Conservation (phyloP, 2,113 vertebrate species). For the Paramisgurnus dabryanus region DNA sequence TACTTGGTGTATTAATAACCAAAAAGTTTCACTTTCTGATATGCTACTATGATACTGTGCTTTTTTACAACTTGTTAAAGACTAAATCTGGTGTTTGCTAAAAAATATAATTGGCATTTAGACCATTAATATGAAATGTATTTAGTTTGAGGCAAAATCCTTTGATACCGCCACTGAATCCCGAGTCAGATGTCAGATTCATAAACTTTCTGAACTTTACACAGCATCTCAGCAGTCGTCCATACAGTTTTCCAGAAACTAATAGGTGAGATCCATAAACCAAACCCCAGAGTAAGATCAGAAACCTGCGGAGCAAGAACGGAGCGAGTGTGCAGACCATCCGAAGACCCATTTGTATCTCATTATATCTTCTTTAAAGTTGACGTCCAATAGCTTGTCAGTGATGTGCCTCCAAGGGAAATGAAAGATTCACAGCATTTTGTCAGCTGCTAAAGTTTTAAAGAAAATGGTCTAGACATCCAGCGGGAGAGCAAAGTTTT, state of each 20-base stretch:
- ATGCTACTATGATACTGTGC: no score
- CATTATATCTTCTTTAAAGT: constrained; percentile 65
- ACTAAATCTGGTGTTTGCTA: neutral
- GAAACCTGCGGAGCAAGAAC: neutral
- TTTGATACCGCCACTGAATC: neutral
- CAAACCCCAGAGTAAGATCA: neutral
- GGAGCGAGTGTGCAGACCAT: constrained; percentile 33
- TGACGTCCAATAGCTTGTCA: constrained; percentile 57
- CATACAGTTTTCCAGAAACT: neutral
- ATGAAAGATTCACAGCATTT: constrained; percentile 71
- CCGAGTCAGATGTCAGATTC: neutral
- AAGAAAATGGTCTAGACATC: constrained; percentile 59
- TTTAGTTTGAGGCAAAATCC: neutral
- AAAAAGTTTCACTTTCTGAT: no score
- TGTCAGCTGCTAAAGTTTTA: constrained; percentile 69
- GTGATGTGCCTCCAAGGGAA: constrained; percentile 59
- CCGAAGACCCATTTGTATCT: constrained; percentile 66
- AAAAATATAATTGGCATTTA: neutral
- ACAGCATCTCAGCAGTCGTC: neutral
- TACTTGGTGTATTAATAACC: no score
- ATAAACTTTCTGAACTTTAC: neutral
- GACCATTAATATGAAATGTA: neutral
- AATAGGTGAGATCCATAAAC: neutral
- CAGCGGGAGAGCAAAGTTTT: neutral
- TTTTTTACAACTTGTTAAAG: no score